Evolutionary conservation across 2,113 vertebrate species (phyloP).

Genomic region (Cathartes aura): DNA sequence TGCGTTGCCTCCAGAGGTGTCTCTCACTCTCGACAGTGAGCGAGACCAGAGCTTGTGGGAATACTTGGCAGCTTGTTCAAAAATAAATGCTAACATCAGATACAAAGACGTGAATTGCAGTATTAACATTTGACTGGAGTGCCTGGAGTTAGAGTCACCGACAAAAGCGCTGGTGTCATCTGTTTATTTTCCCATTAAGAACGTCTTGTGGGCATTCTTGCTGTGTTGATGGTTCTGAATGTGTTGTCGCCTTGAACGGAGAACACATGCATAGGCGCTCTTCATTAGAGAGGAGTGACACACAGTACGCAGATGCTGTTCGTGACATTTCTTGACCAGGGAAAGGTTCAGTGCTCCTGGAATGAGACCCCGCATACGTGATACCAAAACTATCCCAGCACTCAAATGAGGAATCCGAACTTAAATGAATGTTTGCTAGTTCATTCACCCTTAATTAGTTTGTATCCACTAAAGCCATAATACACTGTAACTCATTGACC

Average conservation of each 20-base stretch:
- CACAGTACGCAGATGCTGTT: not conserved
- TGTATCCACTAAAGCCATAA: not conserved
- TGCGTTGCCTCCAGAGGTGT: not conserved
- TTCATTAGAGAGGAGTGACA: not conserved
- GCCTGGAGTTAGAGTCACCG: not conserved
- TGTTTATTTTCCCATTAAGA: not conserved
- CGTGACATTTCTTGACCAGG: not conserved
- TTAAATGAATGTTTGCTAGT: not conserved
- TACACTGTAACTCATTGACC: not conserved
- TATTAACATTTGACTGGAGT: not conserved
- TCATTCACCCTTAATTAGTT: not conserved
- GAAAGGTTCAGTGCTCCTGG: not conserved
- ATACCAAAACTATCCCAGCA: not conserved
- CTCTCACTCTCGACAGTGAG: not conserved
- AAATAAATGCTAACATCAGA: not conserved
- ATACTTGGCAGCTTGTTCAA: not conserved
- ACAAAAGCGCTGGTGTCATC: not conserved
- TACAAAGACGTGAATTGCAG: not conserved
- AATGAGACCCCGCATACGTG: not conserved
- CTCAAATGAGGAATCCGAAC: not conserved
- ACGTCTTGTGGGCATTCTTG: not conserved
- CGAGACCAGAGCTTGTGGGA: not conserved
- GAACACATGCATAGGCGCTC: not conserved
- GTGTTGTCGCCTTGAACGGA: not conserved
- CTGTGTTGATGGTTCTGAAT: not conserved